Evolutionary conservation across 2,797 vertebrate genomes (phyloP), one percentile per base, ranked within the genome.

Genomic region (Artibeus lituratus): DNA sequence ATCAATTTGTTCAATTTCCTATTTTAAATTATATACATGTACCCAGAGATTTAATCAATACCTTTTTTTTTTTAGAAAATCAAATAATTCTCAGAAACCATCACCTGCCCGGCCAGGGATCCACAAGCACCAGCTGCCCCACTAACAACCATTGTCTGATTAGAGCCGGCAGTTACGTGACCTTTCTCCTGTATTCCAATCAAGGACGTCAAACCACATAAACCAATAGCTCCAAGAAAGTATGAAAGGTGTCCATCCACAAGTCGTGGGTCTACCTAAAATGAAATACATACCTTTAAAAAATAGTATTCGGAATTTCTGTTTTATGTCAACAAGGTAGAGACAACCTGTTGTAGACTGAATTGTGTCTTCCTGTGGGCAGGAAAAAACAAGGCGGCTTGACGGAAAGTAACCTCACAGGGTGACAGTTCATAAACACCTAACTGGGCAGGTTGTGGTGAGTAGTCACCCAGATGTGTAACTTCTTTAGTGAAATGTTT

Each of bases 131-230:
- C 99, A 0, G 99, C 99, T 2, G 99, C 99, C 0, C 99, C 99
- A 2, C 99, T 99, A 96, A 99, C 98, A 96, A 99, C 99, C 99
- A 99, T 99, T 1, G 99, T 99, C 98, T 99, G 99, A 94, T 99
- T 99, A 49, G 98, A 98, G 74, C 99, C 99, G 29, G 82, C 97
- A 35, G 96, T 98, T 98, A 99, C 97, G 0, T 99, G 98, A 96
- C 99, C 99, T 72, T 99, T 99, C 97, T 99, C 99, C 96, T 99
- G 98, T 78, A 99, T 69, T 1, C 99, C 99, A 53, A 99, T 44
- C 78, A 99, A 97, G 10, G 99, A 98, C 0, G 99, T 99, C 96
- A 99, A 98, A 6, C 99, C 99, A 1, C 91, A 99, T 98, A 59
- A 65, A 18, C 99, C 99, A 69, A 99, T 98, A n/a, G 98, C 99